A percentile compares a stretch with the other conserved stretches of the same genome.
Conservation (phyloP, 1,140 invertebrate genomes). For the Bombus ignitus region DNA sequence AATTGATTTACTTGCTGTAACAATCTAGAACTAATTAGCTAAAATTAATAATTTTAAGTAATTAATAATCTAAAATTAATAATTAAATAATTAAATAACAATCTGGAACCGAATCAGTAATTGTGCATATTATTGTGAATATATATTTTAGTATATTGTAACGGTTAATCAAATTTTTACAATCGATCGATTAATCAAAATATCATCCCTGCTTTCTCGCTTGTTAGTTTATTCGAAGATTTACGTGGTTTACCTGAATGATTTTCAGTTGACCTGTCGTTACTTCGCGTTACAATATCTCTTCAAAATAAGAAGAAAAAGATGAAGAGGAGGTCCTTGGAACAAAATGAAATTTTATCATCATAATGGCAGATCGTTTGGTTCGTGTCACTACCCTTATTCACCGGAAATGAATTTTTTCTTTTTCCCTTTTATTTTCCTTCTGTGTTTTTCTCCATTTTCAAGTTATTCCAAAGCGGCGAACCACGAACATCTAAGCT, state of each 20-base stretch:
- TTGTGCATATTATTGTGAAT: no score
- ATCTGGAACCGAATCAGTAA: no score
- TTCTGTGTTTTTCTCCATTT: no score
- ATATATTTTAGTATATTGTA: no score
- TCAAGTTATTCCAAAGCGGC: constrained; percentile 4
- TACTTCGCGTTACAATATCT: neutral
- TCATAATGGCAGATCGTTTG: neutral
- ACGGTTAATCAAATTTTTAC: no score
- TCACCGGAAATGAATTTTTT: neutral
- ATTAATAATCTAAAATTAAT: no score
- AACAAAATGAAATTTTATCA: neutral
- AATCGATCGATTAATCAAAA: no score
- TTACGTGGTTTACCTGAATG: neutral
- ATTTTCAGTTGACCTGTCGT: neutral
- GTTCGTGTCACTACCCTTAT: constrained; percentile 29
- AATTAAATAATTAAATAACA: no score
- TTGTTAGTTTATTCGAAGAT: neutral
- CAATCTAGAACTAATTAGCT: no score
- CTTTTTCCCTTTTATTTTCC: neutral
- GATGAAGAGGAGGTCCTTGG: neutral
- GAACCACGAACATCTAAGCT: neutral
- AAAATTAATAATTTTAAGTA: no score
- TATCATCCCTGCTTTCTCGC: neutral
- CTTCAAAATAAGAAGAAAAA: no score
- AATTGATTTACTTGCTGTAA: no score